Evolutionary conservation across 2,797 vertebrate species (phyloP).

Genomic region (Sebastes vulpes): DNA sequence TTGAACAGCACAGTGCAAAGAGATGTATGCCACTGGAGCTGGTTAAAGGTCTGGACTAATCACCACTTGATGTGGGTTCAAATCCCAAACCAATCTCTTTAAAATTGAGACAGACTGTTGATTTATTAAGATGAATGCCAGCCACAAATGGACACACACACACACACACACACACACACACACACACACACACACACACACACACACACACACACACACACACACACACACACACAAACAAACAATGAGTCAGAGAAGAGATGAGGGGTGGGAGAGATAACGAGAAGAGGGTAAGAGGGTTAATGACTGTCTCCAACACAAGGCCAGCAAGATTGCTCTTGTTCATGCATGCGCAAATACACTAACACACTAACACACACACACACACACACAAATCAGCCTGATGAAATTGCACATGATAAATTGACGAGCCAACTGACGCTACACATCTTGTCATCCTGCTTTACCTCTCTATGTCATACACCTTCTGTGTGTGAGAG

Average conservation of each 20-base stretch:
- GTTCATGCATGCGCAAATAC: slow-evolving; percentile 2
- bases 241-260: slow-evolving; percentile 23
- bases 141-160: slow-evolving; percentile 10
- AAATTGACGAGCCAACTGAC: slow-evolving; percentile 58
- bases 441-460: slow-evolving; percentile 28
- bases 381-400: slow-evolving; percentile 30
- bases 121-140: slow-evolving; percentile 68
- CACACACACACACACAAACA: background rate
- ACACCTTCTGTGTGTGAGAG: slow-evolving; percentile 1
- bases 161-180: background rate
- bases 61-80: slow-evolving; percentile 48
- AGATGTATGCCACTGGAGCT: background rate
- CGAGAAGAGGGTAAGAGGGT: slow-evolving; percentile 73
- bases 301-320: slow-evolving; percentile 72
- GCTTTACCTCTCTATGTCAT: slow-evolving; percentile 36
- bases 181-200: background rate
- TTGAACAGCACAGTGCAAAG: background rate
- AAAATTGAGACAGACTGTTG: slow-evolving; percentile 53
- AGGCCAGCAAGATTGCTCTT: slow-evolving; percentile 32
- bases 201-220: slow-evolving; percentile 1
- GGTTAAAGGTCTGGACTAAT: slow-evolving; percentile 46
- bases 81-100: slow-evolving; percentile 61
- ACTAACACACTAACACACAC: background rate
- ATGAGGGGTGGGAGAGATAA: slow-evolving; percentile 71
- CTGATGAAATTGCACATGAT: slow-evolving; percentile 58